Evolutionary conservation across 1,140 invertebrate genomes (phyloP).

Genomic region (Drosophila seguyi): DNA sequence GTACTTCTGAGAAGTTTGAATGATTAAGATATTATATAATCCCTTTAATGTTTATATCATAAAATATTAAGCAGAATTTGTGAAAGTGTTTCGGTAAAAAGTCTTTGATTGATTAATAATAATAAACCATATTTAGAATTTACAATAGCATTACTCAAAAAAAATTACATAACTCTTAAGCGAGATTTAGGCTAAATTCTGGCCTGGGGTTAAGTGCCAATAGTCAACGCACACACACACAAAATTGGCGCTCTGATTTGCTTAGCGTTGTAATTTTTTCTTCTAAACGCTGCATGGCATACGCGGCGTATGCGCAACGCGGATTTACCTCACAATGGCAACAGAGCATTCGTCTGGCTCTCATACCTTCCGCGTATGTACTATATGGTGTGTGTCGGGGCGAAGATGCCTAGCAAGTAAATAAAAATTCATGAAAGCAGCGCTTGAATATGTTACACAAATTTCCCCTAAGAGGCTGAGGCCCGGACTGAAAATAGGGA

Average conservation of each 20-base stretch:
- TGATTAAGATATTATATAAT: not conserved
- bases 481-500: conserved; percentile 22
- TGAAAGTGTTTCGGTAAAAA: not conserved
- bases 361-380: conserved; percentile 18
- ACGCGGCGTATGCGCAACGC: conserved; percentile 74
- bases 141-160: not conserved
- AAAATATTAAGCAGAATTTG: not conserved
- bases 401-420: conserved; percentile 50
- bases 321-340: conserved; percentile 72
- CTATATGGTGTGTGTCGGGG: conserved; percentile 13
- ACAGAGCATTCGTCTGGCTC: conserved; percentile 57
- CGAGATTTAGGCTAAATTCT: conserved; percentile 1
- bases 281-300: conserved; percentile 29
- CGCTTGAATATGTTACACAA: conserved; percentile 62
- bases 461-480: conserved; percentile 44
- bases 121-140: not conserved
- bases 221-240: conserved; percentile 28
- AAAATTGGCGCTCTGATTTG: conserved; percentile 52
- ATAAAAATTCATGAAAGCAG: conserved; percentile 61
- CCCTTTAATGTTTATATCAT: not conserved
- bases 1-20: not conserved
- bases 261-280: conserved; percentile 16
- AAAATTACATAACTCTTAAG: not conserved
- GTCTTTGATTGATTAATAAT: not conserved
- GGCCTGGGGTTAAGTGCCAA: conserved; percentile 37